Conservation (phyloP, 2,888 invertebrate species). For the Andricus quercusramuli region DNA sequence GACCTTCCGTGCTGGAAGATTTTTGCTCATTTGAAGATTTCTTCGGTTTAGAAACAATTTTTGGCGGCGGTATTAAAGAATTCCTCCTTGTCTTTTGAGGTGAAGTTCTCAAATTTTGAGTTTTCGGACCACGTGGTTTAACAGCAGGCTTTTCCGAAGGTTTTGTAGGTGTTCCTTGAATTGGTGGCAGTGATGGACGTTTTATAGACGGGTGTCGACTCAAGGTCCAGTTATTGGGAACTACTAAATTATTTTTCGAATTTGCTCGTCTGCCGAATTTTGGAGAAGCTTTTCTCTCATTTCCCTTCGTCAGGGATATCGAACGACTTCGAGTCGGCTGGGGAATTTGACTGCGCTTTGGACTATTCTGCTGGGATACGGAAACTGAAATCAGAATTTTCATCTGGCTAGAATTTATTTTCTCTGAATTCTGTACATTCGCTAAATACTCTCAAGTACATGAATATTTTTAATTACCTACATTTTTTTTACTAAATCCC, state of each 20-base stretch:
- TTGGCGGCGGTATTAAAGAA: constrained; percentile 51
- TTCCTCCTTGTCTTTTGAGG: constrained; percentile 10
- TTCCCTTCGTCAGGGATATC: constrained; percentile 67
- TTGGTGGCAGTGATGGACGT: constrained; percentile 67
- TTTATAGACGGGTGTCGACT: constrained; percentile 53
- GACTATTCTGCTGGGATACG: constrained; percentile 73
- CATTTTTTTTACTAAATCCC: no score
- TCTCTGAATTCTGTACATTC: no score
- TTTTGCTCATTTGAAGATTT: not conserved
- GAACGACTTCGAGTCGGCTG: constrained; percentile 70
- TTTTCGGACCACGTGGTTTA: constrained; percentile 27
- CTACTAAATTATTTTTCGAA: constrained; percentile 50
- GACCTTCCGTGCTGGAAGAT: constrained; percentile 54
- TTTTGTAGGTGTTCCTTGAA: constrained; percentile 73
- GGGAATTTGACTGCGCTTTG: constrained; percentile 74
- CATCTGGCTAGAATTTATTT: no score
- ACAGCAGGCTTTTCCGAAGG: constrained; percentile 51
- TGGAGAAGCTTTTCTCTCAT: constrained; percentile 65
- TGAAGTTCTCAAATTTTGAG: constrained; percentile 21
- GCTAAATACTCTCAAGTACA: no score
- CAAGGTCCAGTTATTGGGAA: constrained; percentile 46
- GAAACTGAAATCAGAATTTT: constrained; percentile 63
- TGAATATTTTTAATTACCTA: no score
- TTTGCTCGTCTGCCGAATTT: constrained; percentile 66
- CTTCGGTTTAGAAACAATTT: constrained; percentile 43